Conservation (phyloP, 2,113 vertebrate genomes). For the Megaptera novaeangliae region DNA sequence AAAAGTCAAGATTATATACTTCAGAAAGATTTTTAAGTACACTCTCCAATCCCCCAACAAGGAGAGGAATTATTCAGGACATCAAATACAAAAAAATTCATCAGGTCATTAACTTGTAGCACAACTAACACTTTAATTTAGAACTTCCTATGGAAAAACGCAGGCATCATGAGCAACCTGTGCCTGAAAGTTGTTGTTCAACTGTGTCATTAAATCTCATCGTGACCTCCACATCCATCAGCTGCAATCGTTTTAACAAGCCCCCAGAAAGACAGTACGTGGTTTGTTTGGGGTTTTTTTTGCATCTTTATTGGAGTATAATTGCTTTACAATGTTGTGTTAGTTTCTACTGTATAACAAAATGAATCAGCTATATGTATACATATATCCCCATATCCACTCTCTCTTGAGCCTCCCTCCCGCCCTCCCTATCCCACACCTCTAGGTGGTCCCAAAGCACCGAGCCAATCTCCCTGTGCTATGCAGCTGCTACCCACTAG, state of each 20-base stretch:
- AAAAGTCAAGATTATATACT: background rate
- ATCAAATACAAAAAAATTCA: background rate
- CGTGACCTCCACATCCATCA: no score
- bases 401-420: no score
- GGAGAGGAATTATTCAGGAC: background rate
- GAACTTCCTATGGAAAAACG: background rate
- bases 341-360: no score
- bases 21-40: background rate
- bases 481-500: no score
- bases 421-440: no score
- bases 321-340: no score
- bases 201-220: background rate
- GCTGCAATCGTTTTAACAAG: background rate
- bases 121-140: background rate
- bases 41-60: background rate
- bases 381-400: no score
- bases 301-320: no score
- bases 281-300: no score
- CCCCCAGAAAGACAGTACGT: background rate
- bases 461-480: fast-evolving
- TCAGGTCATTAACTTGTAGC: background rate
- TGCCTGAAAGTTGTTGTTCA: background rate
- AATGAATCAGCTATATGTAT: no score
- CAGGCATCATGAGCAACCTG: background rate
- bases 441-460: no score